Base-by-base conservation (phyloP, 2,113 vertebrate species). In the Halcyon malimbica region DNA sequence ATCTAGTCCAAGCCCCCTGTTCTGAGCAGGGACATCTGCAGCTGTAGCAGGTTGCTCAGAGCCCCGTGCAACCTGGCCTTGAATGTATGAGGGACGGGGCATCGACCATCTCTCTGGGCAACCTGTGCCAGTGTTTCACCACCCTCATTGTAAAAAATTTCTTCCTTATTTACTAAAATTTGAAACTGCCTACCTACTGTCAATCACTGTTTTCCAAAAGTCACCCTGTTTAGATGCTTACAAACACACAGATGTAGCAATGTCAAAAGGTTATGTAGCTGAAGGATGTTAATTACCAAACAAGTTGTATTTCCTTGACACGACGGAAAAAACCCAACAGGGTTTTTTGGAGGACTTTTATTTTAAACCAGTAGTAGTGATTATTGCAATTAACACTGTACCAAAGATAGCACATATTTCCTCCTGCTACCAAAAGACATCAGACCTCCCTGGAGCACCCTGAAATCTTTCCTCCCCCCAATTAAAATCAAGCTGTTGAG, bases 401-500 rank as follows among this genome's bases (percentile, higher is more conserved):
- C 83, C 87, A 85, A 91, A 96, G 92, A 96, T 83, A 94, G 83
- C 68, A 94, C 79, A 88, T 89, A 81, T 83, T 96, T 81, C 92
- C 76, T 89, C 77, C 83, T 81, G 64, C 75, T 95, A 89, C 77
- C 64, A 83, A 78, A 88, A 90, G 67, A 89, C 87, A 91, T 84
- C 76, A 95, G 84, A 90, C 77, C 80, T 95, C 83, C 87, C 63
- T 67, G 67, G 51, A 92, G 76, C 90, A 94, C 88, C 89, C 91
- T 89, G 92, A 95, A 97, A 96, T 94, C 74, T 70, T 82, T 83
- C 83, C 96, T 93, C 67, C 75, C 82, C 82, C 93, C 95, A 96
- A 28, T 95, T 97, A 95, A 95, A 93, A 97, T 93, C 93, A 96
- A 96, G 95, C 74, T 93, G 94, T 93, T 94, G 94, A 96, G 90